Base-by-base conservation (phyloP, 2,888 invertebrate species). In the Lagria hirta region DNA sequence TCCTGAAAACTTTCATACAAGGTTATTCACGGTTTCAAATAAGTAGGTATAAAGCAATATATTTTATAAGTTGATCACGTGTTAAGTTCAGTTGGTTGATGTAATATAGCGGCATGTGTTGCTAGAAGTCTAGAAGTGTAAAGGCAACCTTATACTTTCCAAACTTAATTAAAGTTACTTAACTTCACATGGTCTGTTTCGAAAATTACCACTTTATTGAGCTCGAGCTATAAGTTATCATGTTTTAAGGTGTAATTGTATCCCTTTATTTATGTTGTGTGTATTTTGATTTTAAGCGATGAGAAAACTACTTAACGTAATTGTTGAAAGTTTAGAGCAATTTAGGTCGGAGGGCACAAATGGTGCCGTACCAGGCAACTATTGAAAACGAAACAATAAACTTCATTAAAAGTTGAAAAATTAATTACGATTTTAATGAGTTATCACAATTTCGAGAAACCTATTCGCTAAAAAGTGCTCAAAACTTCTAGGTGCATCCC, bases 381-480 rank as follows among this genome's bases (percentile, higher is more conserved):
- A 35, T 28, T 29, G 29, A 43, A 36, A 35, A 28, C 43, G 43
- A 36, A 37, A 43, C 43, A 43, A 43, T 43, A 43, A 43, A 43
- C 43, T 30, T 43, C 36, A 43, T 43, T 43, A 43, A 43, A 43
- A 43, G 36, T 43, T 43, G 43, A 43, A 43, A 43, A 37, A 43
- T 43, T 43, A 36, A 43, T 43, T 35, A 43, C 29, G 11, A 12
- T 28, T 23, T 43, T 43, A 37, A 43, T 43, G 37, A 43, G 43
- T 24, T 43, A 37, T 43, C 36, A 35, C 43, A n/a, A n/a, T n/a
- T n/a, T n/a, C n/a, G n/a, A n/a, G n/a, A n/a, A n/a, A n/a, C n/a
- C n/a, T n/a, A n/a, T n/a, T n/a, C n/a, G n/a, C n/a, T n/a, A n/a
- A n/a, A n/a, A n/a, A n/a, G n/a, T n/a, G n/a, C n/a, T n/a, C n/a